A percentile compares a stretch with the other conserved stretches of the same genome.
These are phyloP conservation scores for Sarcophaga caerulescens DNA, from an alignment of 2,888 invertebrate species.

Conservation along the genomic window DNA sequence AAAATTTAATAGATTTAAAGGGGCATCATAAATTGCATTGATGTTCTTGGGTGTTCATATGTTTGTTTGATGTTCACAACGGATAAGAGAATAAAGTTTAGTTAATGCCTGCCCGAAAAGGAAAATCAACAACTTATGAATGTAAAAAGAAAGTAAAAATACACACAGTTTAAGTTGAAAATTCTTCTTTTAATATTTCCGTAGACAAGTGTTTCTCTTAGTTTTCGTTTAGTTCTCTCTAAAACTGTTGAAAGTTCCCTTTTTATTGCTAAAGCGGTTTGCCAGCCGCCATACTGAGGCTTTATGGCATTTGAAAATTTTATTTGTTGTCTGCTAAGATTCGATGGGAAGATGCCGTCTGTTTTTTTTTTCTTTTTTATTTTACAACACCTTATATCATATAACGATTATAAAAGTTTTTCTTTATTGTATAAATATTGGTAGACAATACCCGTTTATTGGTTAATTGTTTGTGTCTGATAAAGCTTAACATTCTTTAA, in stretches of 20 bases:
- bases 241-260: background rate
- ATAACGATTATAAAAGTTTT: background rate
- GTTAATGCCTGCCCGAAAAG: slow-evolving; percentile 26
- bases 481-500: slow-evolving; percentile 23
- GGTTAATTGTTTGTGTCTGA: slow-evolving; percentile 52
- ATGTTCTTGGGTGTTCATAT: slow-evolving; percentile 4
- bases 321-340: background rate
- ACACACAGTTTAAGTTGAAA: background rate
- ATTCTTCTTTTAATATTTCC: background rate
- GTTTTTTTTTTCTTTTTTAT: background rate
- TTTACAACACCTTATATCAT: background rate
- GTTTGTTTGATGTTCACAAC: slow-evolving; percentile 35
- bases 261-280: no score
- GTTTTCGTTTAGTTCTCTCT: background rate
- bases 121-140: background rate
- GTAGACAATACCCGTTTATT: slow-evolving; percentile 2
- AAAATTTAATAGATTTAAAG: background rate
- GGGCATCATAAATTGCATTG: background rate
- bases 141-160: slow-evolving; percentile 39
- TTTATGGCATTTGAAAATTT: background rate
- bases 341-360: background rate
- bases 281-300: background rate
- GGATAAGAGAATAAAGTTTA: slow-evolving; percentile 56
- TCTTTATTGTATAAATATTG: background rate
- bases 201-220: slow-evolving; percentile 34